Conservation (phyloP, 64 coral and sea anemone species). For the Hydrozoanthus tunicans region DNA sequence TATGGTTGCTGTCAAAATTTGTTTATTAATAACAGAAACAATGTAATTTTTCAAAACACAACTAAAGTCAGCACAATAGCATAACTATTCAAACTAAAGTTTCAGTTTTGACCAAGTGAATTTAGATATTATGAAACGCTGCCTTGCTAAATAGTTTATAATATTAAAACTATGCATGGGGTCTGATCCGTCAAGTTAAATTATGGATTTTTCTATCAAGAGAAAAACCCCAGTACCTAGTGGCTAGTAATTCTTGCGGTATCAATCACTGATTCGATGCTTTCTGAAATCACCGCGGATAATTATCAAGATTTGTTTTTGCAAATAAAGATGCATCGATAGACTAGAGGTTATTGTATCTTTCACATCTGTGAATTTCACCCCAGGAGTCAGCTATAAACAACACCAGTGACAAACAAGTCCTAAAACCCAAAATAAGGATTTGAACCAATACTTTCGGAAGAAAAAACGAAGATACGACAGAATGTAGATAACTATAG, state of each 20-base stretch:
- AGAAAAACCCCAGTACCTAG: too few species aligned
- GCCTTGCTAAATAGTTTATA: too few species aligned
- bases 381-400: neutral
- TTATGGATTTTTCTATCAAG: too few species aligned
- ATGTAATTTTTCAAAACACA: neutral
- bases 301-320: too few species aligned
- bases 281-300: too few species aligned
- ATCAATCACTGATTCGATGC: too few species aligned
- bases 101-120: neutral
- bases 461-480: neutral
- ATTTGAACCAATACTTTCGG: neutral
- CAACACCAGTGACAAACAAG: too few species aligned
- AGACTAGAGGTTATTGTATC: neutral
- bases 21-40: neutral
- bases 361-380: slow-evolving; percentile 19
- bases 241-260: too few species aligned
- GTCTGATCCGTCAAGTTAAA: too few species aligned
- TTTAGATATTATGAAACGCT: too few species aligned
- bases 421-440: neutral
- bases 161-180: too few species aligned
- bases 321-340: too few species aligned
- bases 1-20: neutral
- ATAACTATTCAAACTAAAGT: neutral
- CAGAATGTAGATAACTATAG: neutral
- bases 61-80: neutral